These are phyloP conservation scores for Montipora efflorescens DNA, from an alignment of 64 coral and sea anemone species.

Conservation along the genomic window DNA sequence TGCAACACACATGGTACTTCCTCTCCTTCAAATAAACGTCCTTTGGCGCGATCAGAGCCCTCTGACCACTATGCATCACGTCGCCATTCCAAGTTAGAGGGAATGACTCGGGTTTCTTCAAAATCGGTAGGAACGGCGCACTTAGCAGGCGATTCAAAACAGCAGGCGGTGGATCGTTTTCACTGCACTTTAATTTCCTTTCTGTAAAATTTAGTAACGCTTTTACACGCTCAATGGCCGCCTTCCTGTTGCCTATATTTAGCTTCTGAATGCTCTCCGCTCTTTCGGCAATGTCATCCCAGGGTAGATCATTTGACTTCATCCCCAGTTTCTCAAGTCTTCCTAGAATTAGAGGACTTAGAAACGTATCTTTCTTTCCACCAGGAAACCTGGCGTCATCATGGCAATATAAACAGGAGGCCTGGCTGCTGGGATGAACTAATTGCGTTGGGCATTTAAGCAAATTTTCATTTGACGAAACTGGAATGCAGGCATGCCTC, in stretches of 20 bases:
- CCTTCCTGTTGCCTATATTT: background rate
- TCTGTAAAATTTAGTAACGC: constrained; percentile 35
- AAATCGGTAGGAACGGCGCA: constrained; percentile 71
- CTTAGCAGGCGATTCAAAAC: constrained; percentile 5
- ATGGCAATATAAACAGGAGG: constrained; percentile 44
- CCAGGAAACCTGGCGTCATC: constrained; percentile 77
- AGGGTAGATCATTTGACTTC: constrained; percentile 56
- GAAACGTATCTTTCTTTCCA: constrained; percentile 31
- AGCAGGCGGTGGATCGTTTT: background rate
- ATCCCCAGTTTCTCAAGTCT: constrained; percentile 80
- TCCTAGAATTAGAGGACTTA: background rate
- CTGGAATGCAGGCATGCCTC: constrained; percentile 64
- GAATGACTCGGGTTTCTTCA: constrained; percentile 68
- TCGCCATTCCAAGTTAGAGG: constrained; percentile 86
- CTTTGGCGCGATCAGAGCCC: constrained; percentile 17
- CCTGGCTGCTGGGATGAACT: constrained; percentile 76
- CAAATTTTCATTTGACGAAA: constrained; percentile 29
- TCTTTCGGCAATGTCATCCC: constrained; percentile 72
- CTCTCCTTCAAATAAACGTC: constrained; percentile 24
- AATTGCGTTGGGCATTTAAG: constrained; percentile 68
- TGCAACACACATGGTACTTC: constrained; percentile 71
- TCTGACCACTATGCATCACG: background rate
- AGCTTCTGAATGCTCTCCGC: constrained; percentile 64
- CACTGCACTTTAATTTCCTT: constrained; percentile 28
- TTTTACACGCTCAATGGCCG: constrained; percentile 31